Base-by-base conservation (phyloP, 64 coral and sea anemone species). In the Platygyra sinensis region DNA sequence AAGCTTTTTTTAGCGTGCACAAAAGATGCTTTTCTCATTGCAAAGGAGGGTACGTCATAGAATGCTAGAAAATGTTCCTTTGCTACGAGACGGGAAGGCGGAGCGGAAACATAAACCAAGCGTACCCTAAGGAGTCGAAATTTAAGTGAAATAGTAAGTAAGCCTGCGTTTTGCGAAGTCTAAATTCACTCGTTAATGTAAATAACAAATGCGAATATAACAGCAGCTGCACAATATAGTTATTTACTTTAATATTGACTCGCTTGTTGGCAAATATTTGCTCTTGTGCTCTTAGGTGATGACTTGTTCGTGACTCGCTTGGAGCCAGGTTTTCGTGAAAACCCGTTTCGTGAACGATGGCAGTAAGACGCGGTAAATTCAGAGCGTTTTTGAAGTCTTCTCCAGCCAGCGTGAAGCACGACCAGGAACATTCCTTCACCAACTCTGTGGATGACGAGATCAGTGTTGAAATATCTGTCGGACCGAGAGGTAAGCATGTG, bases 371-470 rank as follows among this genome's bases (percentile, higher is more conserved):
- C 5, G 81, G 81, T 6, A 85, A 85, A 39, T 85, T 85, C 60
- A 2, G 62, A 72, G 63, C 81, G 11, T 85, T 85, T 18, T 16
- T 51, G 2, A 85, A 67, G 62, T 13, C 38, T 50, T 7, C 17
- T 14, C 20, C 81, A 6, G 2, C 19, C 4, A 4, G 33, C 24
- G 19, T 15, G 0, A 50, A 25, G 22, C 24, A 71, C 62, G 11
- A 71, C n/a, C n/a, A n/a, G 49, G 81, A 71, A 85, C 65, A 85
- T 85, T 85, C 81, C 63, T 46, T 71, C n/a, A 27, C 62, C 27
- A 85, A 25, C 25, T 71, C 81, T 19, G 62, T 71, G 8, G 81
- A 85, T 29, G 36, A 10, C 39, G 81, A 85, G 36, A 52, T 51
- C 39, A 46, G 24, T 24, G 62, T 85, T 33, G 81, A 85, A 85